Evolutionary conservation across 2,797 vertebrate species (phyloP).

Genomic region (Yasuhikotakia modesta): DNA sequence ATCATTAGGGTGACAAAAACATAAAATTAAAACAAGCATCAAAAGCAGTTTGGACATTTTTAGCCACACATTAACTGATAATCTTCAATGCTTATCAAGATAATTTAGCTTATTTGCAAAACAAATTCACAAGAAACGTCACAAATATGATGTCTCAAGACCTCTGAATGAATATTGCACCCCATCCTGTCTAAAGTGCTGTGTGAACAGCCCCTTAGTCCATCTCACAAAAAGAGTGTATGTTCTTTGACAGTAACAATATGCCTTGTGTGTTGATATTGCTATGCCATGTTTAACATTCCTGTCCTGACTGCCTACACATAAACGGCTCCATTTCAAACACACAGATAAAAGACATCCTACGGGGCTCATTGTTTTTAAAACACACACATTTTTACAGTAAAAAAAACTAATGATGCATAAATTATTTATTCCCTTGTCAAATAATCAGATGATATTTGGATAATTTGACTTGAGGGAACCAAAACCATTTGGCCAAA

Average conservation of each 20-base stretch:
- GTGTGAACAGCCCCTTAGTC: background rate
- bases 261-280: slow-evolving; percentile 26
- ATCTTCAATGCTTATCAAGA: background rate
- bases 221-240: background rate
- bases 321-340: slow-evolving; percentile 30
- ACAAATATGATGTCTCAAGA: background rate
- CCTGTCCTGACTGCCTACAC: slow-evolving; percentile 3
- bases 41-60: background rate
- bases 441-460: background rate
- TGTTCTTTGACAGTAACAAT: slow-evolving; percentile 35
- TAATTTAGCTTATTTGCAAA: background rate
- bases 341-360: background rate
- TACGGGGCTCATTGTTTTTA: background rate
- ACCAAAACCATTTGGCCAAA: too few relatives aligned
- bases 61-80: background rate
- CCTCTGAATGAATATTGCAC: background rate
- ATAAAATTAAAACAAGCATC: background rate
- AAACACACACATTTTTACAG: background rate
- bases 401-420: background rate
- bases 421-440: background rate
- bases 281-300: slow-evolving; percentile 49
- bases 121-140: background rate
- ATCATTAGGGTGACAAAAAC: slow-evolving; percentile 1
- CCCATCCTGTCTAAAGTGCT: background rate
- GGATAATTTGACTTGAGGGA: background rate